Conservation (phyloP, 2,113 vertebrate species). For the Rattus rattus region DNA sequence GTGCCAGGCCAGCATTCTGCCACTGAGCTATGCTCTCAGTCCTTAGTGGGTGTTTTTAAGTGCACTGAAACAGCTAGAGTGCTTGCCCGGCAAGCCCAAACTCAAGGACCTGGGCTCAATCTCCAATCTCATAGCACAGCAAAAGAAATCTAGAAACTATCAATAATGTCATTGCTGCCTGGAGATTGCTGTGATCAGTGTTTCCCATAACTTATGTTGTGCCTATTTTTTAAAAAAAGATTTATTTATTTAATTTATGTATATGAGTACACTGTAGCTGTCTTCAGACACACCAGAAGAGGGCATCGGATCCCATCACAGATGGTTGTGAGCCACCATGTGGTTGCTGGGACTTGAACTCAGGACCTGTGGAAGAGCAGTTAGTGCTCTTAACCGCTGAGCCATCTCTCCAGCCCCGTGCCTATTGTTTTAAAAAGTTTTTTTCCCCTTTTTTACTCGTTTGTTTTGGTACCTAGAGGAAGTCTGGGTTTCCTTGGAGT, state of each 20-base stretch:
- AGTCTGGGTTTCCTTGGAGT: neutral
- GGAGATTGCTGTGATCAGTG: too few relatives aligned
- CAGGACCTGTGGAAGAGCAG: too few relatives aligned
- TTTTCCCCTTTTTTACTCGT: neutral
- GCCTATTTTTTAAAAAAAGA: too few relatives aligned
- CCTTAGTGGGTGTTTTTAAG: neutral
- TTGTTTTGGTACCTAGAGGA: neutral
- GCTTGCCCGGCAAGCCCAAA: neutral
- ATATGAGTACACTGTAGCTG: too few relatives aligned
- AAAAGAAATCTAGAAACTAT: neutral
- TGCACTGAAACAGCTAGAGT: neutral
- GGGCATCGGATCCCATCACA: too few relatives aligned
- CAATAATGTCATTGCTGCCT: neutral
- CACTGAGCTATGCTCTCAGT: neutral
- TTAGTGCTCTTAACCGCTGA: too few relatives aligned
- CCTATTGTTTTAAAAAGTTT: neutral
- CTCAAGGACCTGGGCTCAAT: neutral
- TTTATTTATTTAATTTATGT: too few relatives aligned
- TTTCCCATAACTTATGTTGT: neutral
- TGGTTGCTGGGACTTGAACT: too few relatives aligned
- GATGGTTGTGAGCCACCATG: too few relatives aligned
- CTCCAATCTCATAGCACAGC: neutral
- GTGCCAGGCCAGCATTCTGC: too few relatives aligned
- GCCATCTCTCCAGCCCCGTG: too few relatives aligned
- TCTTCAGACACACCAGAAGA: too few relatives aligned